Evolutionary conservation across 2,113 vertebrate species (phyloP).

Genomic region (Vulpes lagopus): DNA sequence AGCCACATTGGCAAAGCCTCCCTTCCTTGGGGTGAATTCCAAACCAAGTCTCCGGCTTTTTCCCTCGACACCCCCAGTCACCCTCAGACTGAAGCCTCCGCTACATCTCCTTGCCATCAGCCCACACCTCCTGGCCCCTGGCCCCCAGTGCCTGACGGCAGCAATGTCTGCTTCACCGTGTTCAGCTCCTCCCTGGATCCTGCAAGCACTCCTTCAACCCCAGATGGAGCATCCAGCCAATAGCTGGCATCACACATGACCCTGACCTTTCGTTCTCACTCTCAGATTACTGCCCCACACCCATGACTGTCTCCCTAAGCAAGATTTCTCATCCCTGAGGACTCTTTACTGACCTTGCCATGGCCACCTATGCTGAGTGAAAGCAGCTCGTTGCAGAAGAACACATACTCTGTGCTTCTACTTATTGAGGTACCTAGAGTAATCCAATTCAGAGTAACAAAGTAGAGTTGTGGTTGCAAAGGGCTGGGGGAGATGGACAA

Average conservation of each 20-base stretch:
- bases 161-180: neutral
- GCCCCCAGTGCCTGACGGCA: neutral
- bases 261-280: neutral
- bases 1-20: neutral
- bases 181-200: neutral
- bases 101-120: rapidly evolving
- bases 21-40: neutral
- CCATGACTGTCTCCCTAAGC: neutral
- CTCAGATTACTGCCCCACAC: neutral
- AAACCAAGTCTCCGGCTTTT: neutral
- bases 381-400: neutral
- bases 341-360: neutral
- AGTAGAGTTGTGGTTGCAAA: neutral
- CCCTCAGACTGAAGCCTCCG: neutral
- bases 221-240: neutral
- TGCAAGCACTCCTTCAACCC: neutral
- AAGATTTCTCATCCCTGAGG: neutral
- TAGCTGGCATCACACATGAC: neutral
- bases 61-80: neutral
- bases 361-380: neutral
- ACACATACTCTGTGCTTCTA: neutral
- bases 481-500: neutral
- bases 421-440: neutral
- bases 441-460: neutral
- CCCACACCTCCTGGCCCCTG: too few relatives aligned